Base-by-base conservation (phyloP, 1,140 invertebrate species). In the Papilio aristodemus region DNA sequence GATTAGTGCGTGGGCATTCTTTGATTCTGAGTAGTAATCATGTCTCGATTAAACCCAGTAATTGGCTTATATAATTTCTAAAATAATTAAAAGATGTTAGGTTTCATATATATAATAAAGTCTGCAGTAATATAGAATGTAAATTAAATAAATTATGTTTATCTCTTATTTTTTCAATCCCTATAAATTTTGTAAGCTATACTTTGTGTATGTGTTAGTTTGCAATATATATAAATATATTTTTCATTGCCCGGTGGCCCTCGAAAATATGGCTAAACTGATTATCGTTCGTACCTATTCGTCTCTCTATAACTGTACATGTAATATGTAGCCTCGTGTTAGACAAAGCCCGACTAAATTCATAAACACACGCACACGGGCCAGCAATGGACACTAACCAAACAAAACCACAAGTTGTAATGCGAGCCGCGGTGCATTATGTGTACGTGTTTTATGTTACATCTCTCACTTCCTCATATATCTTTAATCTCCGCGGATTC, bases 341-440 rank as follows among this genome's bases (percentile, higher is more conserved):
- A 54, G 46, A 25, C 19, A 54, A 54, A 54, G 19, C n/a, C 19
- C 19, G 8, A 25, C 46, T 54, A 25, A 54, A 54, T 25, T 54
- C 46, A 54, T 25, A 54, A 54, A 54, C 19, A 54, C 46, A 50
- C 46, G 46, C 19, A 50, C 46, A 54, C 17, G 1, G 0, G 19
- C 46, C 11, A 19, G 46, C 10, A 10, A 17, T 54, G 46, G 46
- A 22, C 10, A 25, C 11, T 4, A 22, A 64, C 59, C 32, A 60
- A 39, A 66, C 62, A 64, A 66, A 66, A 66, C 63, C 39, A 66
- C 63, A 46, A 32, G 39, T 66, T 66, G 63, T 66, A 66, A 66
- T 66, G 63, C 63, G 41, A 66, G 7, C 6, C 63, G 63, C 14
- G 63, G 46, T 66, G 41, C 63, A 66, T 66, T 66, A 66, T 66